Evolutionary conservation across 1,140 invertebrate genomes (phyloP).

Genomic region (Theocolax elegans): DNA sequence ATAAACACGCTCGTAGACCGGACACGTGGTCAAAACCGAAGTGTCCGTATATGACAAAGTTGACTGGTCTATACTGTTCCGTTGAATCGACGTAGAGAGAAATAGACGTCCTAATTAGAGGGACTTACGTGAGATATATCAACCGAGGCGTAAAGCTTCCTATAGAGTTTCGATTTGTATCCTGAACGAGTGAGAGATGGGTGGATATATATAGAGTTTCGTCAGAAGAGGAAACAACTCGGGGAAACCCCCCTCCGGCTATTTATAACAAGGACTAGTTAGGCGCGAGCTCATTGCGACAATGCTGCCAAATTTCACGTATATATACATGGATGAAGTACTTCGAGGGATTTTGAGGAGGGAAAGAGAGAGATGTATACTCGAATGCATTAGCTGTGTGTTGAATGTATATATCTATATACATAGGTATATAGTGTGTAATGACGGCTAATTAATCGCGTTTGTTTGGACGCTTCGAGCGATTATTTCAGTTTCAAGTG

Average conservation of each 20-base stretch:
- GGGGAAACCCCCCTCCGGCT: conserved; percentile 43
- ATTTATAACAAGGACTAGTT: conserved; percentile 66
- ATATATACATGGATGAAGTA: conserved; percentile 53
- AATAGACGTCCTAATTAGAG: conserved; percentile 42
- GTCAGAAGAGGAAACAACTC: too few species aligned
- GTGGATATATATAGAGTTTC: too few species aligned
- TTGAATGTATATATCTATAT: too few species aligned
- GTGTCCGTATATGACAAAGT: too few species aligned
- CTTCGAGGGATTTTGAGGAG: conserved; percentile 30
- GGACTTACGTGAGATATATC: conserved; percentile 13
- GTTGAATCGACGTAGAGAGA: too few species aligned
- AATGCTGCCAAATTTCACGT: conserved; percentile 66
- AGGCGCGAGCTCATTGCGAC: conserved; percentile 56
- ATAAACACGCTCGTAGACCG: too few species aligned
- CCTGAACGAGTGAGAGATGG: conserved; percentile 4
- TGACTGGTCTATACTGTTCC: too few species aligned
- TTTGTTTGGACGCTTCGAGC: conserved; percentile 26
- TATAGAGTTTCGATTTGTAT: not conserved
- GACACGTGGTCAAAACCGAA: too few species aligned
- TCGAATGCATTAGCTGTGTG: too few species aligned
- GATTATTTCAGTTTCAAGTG: too few species aligned
- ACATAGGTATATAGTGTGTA: too few species aligned
- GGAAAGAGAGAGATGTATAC: too few species aligned
- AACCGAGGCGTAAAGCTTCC: conserved; percentile 13
- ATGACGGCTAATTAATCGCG: conserved; percentile 36